phyloP scores from a whole-genome alignment of 2,113 vertebrate genomes.

The Sardina pilchardus region DNA sequence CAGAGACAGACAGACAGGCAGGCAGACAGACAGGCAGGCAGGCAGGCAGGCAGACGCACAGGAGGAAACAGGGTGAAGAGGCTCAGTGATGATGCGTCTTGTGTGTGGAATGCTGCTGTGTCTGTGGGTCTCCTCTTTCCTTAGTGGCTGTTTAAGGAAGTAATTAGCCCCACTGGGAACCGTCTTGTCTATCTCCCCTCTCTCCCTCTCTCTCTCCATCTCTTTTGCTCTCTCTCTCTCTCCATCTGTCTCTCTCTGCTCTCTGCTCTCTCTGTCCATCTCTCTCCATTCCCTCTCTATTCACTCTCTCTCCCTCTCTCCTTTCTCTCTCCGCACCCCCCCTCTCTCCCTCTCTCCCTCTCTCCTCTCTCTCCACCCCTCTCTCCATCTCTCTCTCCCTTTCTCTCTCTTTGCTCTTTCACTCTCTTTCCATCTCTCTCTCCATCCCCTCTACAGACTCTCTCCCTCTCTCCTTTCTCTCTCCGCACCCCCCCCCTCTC shows the following conservation, averaged over 20 bases:
- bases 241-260: not conserved
- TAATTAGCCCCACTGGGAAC: slow-evolving; percentile 36
- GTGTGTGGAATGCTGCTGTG: not conserved
- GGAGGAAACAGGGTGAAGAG: too few species aligned
- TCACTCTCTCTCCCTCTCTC: not conserved
- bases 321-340: too few species aligned
- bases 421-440: too few species aligned
- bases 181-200: not conserved
- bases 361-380: not conserved
- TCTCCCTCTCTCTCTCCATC: not conserved
- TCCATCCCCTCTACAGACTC: not conserved
- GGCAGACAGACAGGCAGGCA: not conserved
- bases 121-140: not conserved
- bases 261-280: not conserved
- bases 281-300: not conserved
- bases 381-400: not conserved
- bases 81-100: not conserved
- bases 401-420: slow-evolving; percentile 10
- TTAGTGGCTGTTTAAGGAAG: slow-evolving; percentile 13
- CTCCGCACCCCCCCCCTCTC: not conserved
- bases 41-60: not conserved
- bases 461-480: not conserved
- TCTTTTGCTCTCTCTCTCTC: not conserved
- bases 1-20: not conserved
- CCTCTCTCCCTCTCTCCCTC: not conserved